phyloP scores from a whole-genome alignment of 2,113 vertebrate genomes.

The Triplophysa dalaica region DNA sequence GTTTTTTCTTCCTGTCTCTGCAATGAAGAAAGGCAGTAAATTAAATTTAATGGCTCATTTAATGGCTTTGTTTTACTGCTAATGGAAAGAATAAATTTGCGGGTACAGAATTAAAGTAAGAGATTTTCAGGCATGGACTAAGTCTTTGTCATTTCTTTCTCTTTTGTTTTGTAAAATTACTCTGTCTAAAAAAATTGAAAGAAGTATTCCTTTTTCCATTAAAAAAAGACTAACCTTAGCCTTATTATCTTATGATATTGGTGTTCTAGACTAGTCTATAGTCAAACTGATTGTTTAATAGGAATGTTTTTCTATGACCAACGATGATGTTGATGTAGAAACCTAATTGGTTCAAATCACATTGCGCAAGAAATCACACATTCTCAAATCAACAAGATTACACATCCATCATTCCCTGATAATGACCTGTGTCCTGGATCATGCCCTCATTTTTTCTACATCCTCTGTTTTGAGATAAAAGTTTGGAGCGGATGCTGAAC shows the following conservation, averaged over 20 bases:
- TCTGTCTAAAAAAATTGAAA: neutral
- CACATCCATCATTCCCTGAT: neutral
- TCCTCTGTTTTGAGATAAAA: conserved; percentile 45
- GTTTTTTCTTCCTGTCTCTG: neutral
- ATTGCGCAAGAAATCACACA: neutral
- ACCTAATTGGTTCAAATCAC: neutral
- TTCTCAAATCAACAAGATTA: neutral
- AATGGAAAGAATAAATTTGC: conserved; percentile 59
- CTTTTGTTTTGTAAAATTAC: conserved; percentile 20
- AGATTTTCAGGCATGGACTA: conserved; percentile 41
- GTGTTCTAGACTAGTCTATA: neutral
- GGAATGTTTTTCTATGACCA: neutral
- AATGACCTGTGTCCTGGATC: neutral
- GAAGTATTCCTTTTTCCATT: too few relatives aligned
- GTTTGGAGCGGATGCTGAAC: conserved; percentile 35
- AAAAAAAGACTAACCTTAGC: too few relatives aligned
- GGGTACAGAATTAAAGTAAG: conserved; percentile 45
- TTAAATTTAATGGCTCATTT: conserved; percentile 56
- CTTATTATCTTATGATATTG: neutral
- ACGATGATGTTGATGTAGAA: neutral
- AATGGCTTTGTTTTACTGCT: conserved; percentile 52
- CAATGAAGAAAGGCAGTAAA: conserved; percentile 52
- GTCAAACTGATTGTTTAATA: neutral
- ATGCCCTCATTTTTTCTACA: neutral
- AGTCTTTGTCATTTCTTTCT: neutral